Percentiles rank a stretch among this genome's conserved stretches.
Evolutionary conservation across 2,797 vertebrate genomes (phyloP).

Genomic region (Leuciscus waleckii): DNA sequence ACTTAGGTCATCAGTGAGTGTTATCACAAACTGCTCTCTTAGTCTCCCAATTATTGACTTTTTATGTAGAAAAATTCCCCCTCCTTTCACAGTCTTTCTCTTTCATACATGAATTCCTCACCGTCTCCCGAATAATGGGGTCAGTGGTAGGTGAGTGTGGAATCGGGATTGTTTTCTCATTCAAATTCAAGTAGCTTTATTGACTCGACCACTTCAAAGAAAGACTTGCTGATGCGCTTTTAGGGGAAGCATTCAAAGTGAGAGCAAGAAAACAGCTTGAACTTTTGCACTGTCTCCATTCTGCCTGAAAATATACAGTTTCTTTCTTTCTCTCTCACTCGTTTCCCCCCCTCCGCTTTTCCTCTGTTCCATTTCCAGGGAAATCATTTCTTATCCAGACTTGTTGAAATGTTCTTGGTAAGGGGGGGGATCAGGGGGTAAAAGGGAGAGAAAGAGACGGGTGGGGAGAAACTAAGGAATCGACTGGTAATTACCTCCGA

Average conservation of each 20-base stretch:
- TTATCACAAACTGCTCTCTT: background rate
- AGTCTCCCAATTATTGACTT: background rate
- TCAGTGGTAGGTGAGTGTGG: conserved; percentile 64
- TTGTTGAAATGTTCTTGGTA: conserved; percentile 68
- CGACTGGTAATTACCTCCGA: conserved; percentile 55
- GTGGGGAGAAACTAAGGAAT: conserved; percentile 45
- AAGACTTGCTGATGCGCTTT: conserved; percentile 51
- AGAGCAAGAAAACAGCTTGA: conserved; percentile 39
- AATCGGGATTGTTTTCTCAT: conserved; percentile 53
- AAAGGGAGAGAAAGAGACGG: conserved; percentile 32
- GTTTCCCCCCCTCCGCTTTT: conserved; percentile 3
- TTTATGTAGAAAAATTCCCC: conserved; percentile 32
- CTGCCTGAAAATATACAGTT: conserved; percentile 6
- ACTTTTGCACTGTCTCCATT: conserved; percentile 48
- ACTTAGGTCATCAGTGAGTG: background rate
- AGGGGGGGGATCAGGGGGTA: conserved; percentile 22
- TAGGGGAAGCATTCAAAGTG: conserved; percentile 15
- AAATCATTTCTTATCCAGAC: conserved; percentile 66
- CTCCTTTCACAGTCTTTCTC: conserved; percentile 24
- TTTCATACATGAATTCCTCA: conserved; percentile 26
- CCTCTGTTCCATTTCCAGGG: conserved; percentile 68
- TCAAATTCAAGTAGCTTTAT: conserved; percentile 65
- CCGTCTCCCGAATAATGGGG: conserved; percentile 52
- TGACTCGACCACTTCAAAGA: conserved; percentile 43
- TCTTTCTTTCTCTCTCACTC: conserved; percentile 15